phyloP scores from a whole-genome alignment of 2,797 vertebrate genomes.

The Craterocephalus amniculus region DNA sequence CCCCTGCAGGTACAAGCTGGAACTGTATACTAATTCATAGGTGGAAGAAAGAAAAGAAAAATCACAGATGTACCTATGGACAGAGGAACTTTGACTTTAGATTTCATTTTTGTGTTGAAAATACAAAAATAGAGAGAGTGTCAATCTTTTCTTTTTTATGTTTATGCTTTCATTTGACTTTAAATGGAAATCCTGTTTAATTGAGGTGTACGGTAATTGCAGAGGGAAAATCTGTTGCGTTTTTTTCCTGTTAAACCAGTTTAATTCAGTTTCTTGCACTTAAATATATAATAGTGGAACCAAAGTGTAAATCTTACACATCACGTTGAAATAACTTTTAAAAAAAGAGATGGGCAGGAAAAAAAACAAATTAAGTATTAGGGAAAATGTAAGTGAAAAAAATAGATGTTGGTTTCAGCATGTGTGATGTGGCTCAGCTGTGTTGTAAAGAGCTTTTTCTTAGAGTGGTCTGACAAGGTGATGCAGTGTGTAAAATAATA shows the following conservation, averaged over 20 bases:
- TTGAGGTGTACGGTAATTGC: background rate
- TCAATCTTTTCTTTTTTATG: no score
- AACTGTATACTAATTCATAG: conserved; percentile 27
- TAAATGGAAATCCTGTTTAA: background rate
- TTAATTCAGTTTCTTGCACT: conserved; percentile 41
- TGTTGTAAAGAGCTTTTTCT: conserved; percentile 30
- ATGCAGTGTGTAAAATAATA: conserved; percentile 61
- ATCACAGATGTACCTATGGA: background rate
- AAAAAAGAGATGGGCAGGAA: conserved; percentile 22
- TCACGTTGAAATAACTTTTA: background rate
- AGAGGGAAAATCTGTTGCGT: no score
- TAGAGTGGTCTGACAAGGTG: conserved; percentile 33
- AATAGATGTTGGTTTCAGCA: conserved; percentile 30
- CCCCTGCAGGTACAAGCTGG: conserved; percentile 20
- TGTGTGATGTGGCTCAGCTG: conserved; percentile 9
- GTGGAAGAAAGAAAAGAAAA: background rate
- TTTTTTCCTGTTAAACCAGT: background rate
- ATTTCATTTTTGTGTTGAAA: no score
- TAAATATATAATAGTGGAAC: conserved; percentile 42
- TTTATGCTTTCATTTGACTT: background rate
- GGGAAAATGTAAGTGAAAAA: conserved; percentile 23
- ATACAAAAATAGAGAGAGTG: no score
- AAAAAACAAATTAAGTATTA: no score
- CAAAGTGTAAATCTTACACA: conserved; percentile 23
- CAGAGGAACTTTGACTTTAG: background rate